Percentiles rank a stretch among this genome's conserved stretches.
These are phyloP conservation scores for Trypoxylus dichotomus DNA, from an alignment of 1,140 invertebrate species.

Conservation along the genomic window DNA sequence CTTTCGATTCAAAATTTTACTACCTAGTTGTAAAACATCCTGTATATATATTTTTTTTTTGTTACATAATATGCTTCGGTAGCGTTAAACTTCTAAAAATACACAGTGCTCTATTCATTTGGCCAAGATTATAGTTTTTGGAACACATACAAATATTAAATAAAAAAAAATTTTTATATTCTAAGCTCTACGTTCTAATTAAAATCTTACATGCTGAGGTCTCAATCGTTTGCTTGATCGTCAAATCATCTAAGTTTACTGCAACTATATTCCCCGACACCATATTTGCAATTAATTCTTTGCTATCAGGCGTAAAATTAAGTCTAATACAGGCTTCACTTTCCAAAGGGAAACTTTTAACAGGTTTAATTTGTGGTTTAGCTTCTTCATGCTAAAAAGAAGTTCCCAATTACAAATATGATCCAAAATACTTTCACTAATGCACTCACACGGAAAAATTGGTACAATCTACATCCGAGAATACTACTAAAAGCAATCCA, in stretches of 20 bases:
- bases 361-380: neutral
- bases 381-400: neutral
- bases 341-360: conserved; percentile 5
- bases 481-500: conserved; percentile 74
- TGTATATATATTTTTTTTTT: no score
- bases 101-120: no score
- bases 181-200: no score
- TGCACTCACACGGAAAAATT: neutral
- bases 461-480: neutral
- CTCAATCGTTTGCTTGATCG: neutral
- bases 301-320: conserved; percentile 43
- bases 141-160: no score
- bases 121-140: no score
- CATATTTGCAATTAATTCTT: conserved; percentile 43
- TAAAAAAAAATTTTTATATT: no score
- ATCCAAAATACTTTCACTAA: neutral
- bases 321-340: conserved; percentile 37
- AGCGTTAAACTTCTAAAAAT: no score
- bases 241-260: conserved; percentile 35
- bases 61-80: no score
- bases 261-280: conserved; percentile 42
- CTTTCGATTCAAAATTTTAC: no score
- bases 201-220: neutral
- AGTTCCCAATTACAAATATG: neutral
- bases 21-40: no score